phyloP scores from a whole-genome alignment of 1,140 invertebrate species.

The Globodera rostochiensis region DNA sequence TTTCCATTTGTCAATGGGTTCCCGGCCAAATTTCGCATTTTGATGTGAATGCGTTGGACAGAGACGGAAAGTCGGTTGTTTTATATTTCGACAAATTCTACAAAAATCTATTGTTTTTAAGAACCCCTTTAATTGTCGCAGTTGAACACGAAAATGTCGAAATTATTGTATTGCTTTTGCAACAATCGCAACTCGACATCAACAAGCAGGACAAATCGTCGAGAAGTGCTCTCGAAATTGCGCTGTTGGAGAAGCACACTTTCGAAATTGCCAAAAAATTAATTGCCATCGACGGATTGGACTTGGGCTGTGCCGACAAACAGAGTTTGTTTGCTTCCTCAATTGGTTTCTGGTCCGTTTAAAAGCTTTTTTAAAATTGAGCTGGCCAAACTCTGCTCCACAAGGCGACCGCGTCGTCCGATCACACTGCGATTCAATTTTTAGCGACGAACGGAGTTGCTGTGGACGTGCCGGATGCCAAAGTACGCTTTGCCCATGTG shows the following conservation, averaged over 20 bases:
- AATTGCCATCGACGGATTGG: slow-evolving; percentile 33
- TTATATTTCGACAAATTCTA: not conserved
- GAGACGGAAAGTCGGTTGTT: slow-evolving; percentile 35
- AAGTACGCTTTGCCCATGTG: slow-evolving; percentile 6
- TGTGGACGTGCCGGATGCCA: slow-evolving; percentile 36
- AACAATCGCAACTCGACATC: slow-evolving; percentile 35
- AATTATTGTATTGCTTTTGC: slow-evolving; percentile 40
- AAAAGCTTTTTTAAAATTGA: not conserved
- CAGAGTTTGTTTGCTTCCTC: not conserved
- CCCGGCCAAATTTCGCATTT: slow-evolving; percentile 34
- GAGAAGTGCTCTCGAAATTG: slow-evolving; percentile 35
- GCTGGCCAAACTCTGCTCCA: slow-evolving; percentile 38
- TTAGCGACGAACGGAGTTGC: slow-evolving; percentile 35
- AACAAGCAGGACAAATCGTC: slow-evolving; percentile 32
- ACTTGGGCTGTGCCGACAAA: slow-evolving; percentile 21
- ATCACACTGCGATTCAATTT: slow-evolving; percentile 46
- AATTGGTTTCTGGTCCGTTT: not conserved
- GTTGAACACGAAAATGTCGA: slow-evolving; percentile 34
- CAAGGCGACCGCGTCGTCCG: slow-evolving; percentile 17
- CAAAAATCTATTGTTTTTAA: slow-evolving; percentile 33
- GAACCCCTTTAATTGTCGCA: slow-evolving; percentile 44
- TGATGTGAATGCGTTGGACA: slow-evolving; percentile 50
- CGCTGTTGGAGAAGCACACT: slow-evolving; percentile 34
- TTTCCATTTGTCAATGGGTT: slow-evolving; percentile 28
- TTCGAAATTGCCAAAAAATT: slow-evolving; percentile 44